A percentile compares a stretch with the other conserved stretches of the same genome.
Evolutionary conservation across 2,888 invertebrate species (phyloP).

Genomic region (Mimumesa dahlbomi): DNA sequence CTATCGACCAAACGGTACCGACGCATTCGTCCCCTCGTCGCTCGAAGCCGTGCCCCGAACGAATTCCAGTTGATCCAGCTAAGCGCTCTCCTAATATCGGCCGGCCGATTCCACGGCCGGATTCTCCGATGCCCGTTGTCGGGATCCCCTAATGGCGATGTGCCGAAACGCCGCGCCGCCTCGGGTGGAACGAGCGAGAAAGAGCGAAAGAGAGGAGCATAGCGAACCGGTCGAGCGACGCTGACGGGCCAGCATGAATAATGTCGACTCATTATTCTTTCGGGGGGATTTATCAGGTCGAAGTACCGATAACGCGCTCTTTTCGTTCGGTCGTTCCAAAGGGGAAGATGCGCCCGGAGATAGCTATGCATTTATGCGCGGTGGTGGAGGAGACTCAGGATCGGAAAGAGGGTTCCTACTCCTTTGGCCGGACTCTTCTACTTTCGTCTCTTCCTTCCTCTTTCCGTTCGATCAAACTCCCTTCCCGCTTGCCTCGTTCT

Average conservation of each 20-base stretch:
- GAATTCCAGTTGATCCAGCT: conserved; percentile 66
- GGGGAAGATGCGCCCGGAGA: conserved; percentile 71
- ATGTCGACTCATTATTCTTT: conserved; percentile 77
- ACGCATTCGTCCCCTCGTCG: conserved; percentile 25
- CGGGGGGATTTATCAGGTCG: conserved; percentile 75
- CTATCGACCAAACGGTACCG: conserved; percentile 61
- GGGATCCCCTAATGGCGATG: conserved; percentile 62
- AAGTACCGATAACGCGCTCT: conserved; percentile 75
- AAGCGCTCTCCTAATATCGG: conserved; percentile 65
- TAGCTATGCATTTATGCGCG: conserved; percentile 75
- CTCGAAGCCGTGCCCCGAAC: conserved; percentile 28
- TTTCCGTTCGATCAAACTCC: conserved; percentile 14
- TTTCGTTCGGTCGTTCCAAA: conserved; percentile 70
- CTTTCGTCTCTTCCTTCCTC: neutral
- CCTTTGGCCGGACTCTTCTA: conserved; percentile 31
- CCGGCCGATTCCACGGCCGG: conserved; percentile 52
- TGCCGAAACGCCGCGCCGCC: conserved; percentile 53
- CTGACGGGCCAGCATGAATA: conserved; percentile 74
- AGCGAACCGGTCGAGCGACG: conserved; percentile 65
- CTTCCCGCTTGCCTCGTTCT: conserved; percentile 19
- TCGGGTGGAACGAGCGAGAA: conserved; percentile 28
- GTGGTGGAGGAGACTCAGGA: conserved; percentile 52
- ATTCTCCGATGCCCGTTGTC: conserved; percentile 47
- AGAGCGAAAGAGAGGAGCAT: conserved; percentile 22
- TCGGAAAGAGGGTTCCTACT: conserved; percentile 28